Conservation (phyloP, 1,140 invertebrate genomes). For the Elymnias hypermnestra region DNA sequence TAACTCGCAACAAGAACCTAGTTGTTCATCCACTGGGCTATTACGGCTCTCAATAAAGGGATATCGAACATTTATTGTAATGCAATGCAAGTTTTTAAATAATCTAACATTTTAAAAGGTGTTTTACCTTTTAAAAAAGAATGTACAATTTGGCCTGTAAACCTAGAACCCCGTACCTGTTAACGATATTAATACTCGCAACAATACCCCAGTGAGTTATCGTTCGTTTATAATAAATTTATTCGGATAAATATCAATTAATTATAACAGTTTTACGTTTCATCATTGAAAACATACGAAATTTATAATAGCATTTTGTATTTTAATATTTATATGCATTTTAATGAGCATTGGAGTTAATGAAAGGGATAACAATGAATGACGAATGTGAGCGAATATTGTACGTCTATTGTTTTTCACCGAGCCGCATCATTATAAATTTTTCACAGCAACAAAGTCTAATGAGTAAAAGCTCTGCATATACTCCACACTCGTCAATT, state of each 20-base stretch:
- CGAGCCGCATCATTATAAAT: constrained; percentile 51
- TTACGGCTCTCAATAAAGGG: too few relatives aligned
- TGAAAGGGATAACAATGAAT: constrained; percentile 55
- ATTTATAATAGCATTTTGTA: neutral
- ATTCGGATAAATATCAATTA: constrained; percentile 2
- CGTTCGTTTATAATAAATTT: constrained; percentile 4
- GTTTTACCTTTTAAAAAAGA: too few relatives aligned
- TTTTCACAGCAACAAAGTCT: constrained; percentile 49
- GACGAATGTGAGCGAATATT: constrained; percentile 48
- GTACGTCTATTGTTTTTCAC: constrained; percentile 47
- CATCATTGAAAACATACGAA: neutral
- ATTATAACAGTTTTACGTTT: neutral
- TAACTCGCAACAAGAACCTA: too few relatives aligned
- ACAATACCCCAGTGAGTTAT: too few relatives aligned
- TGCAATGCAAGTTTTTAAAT: too few relatives aligned
- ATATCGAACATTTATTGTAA: too few relatives aligned
- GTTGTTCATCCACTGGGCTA: too few relatives aligned
- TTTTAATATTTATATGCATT: constrained; percentile 18
- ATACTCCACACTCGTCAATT: constrained; percentile 23
- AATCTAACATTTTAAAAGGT: too few relatives aligned
- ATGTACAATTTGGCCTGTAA: too few relatives aligned
- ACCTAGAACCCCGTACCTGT: too few relatives aligned
- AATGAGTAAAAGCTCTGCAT: constrained; percentile 44
- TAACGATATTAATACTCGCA: too few relatives aligned
- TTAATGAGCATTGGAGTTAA: constrained; percentile 69